Conservation (phyloP, 1,140 invertebrate genomes). For the Antheraea mylitta region DNA sequence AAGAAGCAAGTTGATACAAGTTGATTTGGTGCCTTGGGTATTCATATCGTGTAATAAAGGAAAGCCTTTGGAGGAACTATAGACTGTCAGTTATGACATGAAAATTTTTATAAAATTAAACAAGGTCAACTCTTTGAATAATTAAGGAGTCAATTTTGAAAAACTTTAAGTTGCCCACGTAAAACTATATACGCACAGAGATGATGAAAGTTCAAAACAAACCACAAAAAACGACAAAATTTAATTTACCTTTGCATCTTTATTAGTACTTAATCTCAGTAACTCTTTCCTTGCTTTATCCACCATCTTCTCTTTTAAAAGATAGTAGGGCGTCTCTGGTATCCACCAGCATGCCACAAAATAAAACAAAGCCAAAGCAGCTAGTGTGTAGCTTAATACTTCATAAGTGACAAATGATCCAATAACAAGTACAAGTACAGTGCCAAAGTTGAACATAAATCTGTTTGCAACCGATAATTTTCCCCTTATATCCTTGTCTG, state of each 20-base stretch:
- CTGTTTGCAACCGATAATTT: conserved; percentile 81
- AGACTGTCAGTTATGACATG: too few relatives aligned
- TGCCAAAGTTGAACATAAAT: conserved; percentile 81
- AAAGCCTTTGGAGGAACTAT: too few relatives aligned
- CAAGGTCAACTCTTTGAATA: too few relatives aligned
- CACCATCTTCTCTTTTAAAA: conserved; percentile 74
- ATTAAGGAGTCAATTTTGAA: too few relatives aligned
- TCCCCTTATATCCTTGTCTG: conserved; percentile 81
- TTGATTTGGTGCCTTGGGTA: too few relatives aligned
- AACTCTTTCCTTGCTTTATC: conserved; percentile 50
- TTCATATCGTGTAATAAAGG: too few relatives aligned
- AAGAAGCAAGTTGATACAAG: too few relatives aligned
- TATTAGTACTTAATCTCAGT: conserved; percentile 38
- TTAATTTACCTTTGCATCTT: conserved; percentile 29
- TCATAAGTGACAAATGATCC: conserved; percentile 75
- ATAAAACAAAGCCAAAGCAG: conserved; percentile 67
- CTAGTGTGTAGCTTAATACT: conserved; percentile 56
- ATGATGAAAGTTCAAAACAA: too few relatives aligned
- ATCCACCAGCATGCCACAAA: conserved; percentile 81
- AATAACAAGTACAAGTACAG: conserved; percentile 68
- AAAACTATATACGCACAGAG: too few relatives aligned
- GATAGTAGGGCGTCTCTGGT: conserved; percentile 87
- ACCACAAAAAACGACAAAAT: background rate
- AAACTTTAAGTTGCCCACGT: too few relatives aligned
- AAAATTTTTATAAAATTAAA: too few relatives aligned